Base-by-base conservation (phyloP, 2,888 invertebrate genomes). In the Blera fallax region DNA sequence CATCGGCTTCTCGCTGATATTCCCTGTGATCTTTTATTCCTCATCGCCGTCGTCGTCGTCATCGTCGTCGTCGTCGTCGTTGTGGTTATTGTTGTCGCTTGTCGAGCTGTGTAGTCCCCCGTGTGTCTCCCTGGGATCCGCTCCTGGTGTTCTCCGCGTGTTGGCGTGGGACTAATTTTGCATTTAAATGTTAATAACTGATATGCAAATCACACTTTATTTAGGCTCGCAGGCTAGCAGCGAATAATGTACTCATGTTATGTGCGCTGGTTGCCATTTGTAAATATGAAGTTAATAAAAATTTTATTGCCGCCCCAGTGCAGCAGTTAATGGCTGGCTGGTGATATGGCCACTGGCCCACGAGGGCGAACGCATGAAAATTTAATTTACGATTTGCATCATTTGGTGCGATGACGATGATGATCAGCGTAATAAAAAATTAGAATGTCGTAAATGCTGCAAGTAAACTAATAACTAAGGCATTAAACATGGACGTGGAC, bases 111-210 rank as follows among this genome's bases (percentile, higher is more conserved):
- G 4, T 48, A 11, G 34, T 62, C 48, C 52, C 50, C 58, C 58
- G 48, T 24, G 29, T 64, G 52, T 43, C 76, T 40, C 74, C 72
- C 60, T 77, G 14, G n/a, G 50, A 56, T 84, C 77, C 85, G 85
- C 85, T 77, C 77, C 85, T 82, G 85, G 85, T 82, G 52, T 73
- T 81, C 62, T 74, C 65, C 60, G 45, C 40, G 62, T 54, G 60
- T 70, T 73, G 82, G 81, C 82, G 82, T 87, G 82, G 77, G 87
- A 82, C 87, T 87, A 82, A 87, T 87, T 87, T 87, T 82, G 82
- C 87, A 82, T 82, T 82, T 87, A 82, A 87, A 87, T 87, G 78
- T 82, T 87, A 87, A 87, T 87, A 87, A 87, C 81, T 82, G 87
- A 87, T 87, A 87, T 87, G 87, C 87, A 87, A 87, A 87, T 87